Evolutionary conservation across 2,797 vertebrate species (phyloP).

Genomic region (Microctenopoma steveboyesi): DNA sequence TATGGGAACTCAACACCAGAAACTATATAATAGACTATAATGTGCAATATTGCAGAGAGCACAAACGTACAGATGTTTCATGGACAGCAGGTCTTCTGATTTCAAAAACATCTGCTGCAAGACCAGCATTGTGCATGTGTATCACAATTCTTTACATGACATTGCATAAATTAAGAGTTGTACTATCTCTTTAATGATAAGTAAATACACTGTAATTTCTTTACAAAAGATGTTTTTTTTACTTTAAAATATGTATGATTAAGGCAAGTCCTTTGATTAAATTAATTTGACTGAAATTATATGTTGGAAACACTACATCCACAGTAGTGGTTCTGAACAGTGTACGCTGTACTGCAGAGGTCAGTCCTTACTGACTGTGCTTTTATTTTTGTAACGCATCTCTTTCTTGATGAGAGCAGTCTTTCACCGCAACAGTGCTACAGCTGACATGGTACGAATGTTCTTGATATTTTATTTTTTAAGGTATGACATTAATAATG

Average conservation of each 20-base stretch:
- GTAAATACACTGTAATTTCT: conserved; percentile 76
- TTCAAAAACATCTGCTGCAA: conserved; percentile 50
- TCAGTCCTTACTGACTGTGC: conserved; percentile 13
- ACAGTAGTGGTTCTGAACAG: conserved; percentile 34
- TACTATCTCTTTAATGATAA: conserved; percentile 50
- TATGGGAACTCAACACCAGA: conserved; percentile 41
- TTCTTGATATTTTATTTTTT: conserved; percentile 21
- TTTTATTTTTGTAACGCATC: conserved; percentile 51
- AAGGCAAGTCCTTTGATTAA: conserved; percentile 54
- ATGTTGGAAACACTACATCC: conserved; percentile 48
- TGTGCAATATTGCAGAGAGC: conserved; percentile 79
- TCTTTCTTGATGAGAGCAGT: conserved; percentile 57
- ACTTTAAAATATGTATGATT: conserved; percentile 48
- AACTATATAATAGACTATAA: conserved; percentile 46
- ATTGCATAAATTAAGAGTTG: conserved; percentile 33
- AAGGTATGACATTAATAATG: conserved; percentile 28
- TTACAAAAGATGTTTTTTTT: conserved; percentile 62
- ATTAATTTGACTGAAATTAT: conserved; percentile 47
- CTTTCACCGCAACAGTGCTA: conserved; percentile 23
- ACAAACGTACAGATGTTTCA: conserved; percentile 43
- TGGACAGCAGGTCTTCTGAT: conserved; percentile 35
- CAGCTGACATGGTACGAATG: conserved; percentile 43
- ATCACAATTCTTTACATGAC: conserved; percentile 43
- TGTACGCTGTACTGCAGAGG: conserved; percentile 35
- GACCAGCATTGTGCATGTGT: conserved; percentile 35